Percentiles rank a stretch among this genome's conserved stretches.
Evolutionary conservation across 2,113 vertebrate genomes (phyloP).

Genomic region (Solea solea): DNA sequence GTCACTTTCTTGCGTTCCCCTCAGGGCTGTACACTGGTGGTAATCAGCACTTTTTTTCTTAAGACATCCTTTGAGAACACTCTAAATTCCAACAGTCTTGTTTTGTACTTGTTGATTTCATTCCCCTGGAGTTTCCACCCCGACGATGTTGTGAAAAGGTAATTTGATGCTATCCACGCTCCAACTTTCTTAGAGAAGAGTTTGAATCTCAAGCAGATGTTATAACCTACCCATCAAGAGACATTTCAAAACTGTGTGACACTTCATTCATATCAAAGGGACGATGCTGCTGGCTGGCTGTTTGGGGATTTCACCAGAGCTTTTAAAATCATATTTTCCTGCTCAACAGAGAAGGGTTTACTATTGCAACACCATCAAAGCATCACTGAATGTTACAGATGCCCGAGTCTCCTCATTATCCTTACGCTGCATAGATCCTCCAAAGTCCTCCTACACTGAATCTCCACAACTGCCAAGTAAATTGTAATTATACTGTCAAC

Average conservation of each 20-base stretch:
- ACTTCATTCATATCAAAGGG: conserved; percentile 48
- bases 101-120: conserved; percentile 63
- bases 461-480: conserved; percentile 35
- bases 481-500: conserved; percentile 50
- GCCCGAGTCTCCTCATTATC: conserved; percentile 55
- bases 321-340: conserved; percentile 55
- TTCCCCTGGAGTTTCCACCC: conserved; percentile 29
- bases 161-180: conserved; percentile 45
- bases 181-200: conserved; percentile 40
- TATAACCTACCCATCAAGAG: conserved; percentile 21
- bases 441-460: conserved; percentile 35
- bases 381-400: conserved; percentile 30
- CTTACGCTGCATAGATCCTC: conserved; percentile 29
- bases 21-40: conserved; percentile 21
- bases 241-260: conserved; percentile 28
- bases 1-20: conserved; percentile 30
- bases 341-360: conserved; percentile 37
- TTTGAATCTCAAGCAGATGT: conserved; percentile 49
- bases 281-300: conserved; percentile 34
- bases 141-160: conserved; percentile 45
- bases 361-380: conserved; percentile 59
- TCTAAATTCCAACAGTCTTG: conserved; percentile 55
- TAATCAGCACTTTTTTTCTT: conserved; percentile 56
- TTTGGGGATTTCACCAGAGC: conserved; percentile 34
- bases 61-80: conserved; percentile 45